Conservation (phyloP, 2,113 vertebrate genomes). For the Onychostruthus taczanowskii region DNA sequence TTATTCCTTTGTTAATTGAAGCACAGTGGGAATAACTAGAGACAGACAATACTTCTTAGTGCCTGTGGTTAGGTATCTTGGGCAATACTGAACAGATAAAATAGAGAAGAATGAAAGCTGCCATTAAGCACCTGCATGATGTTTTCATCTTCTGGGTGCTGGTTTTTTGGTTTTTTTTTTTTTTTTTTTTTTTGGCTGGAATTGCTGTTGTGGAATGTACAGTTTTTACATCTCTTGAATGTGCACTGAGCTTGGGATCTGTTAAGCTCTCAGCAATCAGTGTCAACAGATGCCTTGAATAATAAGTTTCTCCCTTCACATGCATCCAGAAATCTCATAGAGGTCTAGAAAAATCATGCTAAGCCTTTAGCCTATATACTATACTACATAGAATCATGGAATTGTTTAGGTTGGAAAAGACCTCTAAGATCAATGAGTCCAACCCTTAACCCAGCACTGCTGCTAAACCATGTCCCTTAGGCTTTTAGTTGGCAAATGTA, state of each 20-base stretch:
- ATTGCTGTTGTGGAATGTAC: neutral
- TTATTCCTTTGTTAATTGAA: conserved; percentile 34
- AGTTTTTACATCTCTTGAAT: neutral
- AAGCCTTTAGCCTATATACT: neutral
- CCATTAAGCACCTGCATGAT: neutral
- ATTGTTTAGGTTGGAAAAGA: neutral
- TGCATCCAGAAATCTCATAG: neutral
- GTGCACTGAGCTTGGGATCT: neutral
- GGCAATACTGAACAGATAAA: neutral
- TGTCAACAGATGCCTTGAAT: neutral
- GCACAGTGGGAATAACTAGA: neutral
- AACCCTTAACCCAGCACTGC: neutral
- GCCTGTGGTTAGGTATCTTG: neutral
- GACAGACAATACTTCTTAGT: neutral
- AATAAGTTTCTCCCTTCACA: neutral
- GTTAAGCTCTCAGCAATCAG: neutral
- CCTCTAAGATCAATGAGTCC: neutral
- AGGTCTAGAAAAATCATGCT: neutral
- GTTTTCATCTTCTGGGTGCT: neutral
- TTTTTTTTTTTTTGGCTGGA: neutral
- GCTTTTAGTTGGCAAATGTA: neutral
- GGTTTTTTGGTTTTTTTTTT: neutral
- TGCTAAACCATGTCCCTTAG: neutral
- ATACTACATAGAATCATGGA: neutral
- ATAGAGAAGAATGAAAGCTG: neutral